A percentile compares a stretch with the other conserved stretches of the same genome.
These are phyloP conservation scores for Rhabdornis inornatus DNA, from an alignment of 2,113 vertebrate genomes.

Conservation along the genomic window DNA sequence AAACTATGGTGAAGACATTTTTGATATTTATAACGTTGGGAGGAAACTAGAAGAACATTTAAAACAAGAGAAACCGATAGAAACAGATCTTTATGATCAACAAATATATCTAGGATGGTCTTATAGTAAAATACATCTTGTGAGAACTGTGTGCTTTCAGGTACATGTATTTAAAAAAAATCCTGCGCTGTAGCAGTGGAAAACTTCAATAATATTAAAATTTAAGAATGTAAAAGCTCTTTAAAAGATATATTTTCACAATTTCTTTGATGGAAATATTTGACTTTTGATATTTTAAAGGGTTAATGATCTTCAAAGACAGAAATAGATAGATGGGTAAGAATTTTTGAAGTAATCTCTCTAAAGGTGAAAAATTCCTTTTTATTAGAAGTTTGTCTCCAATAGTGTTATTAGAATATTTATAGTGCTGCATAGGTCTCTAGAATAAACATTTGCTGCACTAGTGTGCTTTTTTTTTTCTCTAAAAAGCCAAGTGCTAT, in stretches of 20 bases:
- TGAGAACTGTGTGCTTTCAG: neutral
- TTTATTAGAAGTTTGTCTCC: neutral
- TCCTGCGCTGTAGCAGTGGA: neutral
- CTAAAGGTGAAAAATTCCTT: neutral
- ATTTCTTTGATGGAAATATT: neutral
- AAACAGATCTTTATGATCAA: neutral
- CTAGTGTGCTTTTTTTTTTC: neutral
- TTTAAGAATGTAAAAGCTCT: neutral
- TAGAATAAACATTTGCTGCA: neutral
- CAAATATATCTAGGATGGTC: neutral
- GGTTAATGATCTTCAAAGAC: neutral
- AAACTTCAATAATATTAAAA: neutral
- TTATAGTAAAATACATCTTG: neutral
- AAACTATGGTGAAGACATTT: neutral
- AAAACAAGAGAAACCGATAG: neutral
- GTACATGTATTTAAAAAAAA: neutral
- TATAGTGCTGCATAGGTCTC: neutral
- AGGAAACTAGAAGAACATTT: neutral
- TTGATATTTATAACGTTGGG: neutral
- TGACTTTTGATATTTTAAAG: neutral
- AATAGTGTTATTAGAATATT: neutral
- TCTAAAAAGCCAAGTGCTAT: neutral
- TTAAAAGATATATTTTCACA: neutral
- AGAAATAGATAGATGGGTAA: neutral
- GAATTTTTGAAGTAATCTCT: neutral